Base-by-base conservation (phyloP, 2,113 vertebrate species). In the Numida meleagris region DNA sequence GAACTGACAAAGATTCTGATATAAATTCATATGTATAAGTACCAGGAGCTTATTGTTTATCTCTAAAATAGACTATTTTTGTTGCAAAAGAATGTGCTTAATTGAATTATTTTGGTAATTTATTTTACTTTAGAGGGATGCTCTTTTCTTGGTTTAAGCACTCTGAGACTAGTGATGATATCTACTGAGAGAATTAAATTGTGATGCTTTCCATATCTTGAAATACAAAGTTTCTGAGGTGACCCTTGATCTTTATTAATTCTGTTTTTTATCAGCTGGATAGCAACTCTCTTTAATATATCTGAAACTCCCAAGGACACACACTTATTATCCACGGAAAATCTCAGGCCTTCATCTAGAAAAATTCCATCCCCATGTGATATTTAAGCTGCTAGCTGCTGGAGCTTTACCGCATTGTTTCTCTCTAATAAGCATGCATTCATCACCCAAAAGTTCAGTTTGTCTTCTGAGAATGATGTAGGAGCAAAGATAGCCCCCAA, bases 381-480 rank as follows among this genome's bases (percentile, higher is more conserved):
- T 89, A 87, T 46, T 43, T 87, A 59, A 61, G 27, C 5, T 5
- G 5, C 4, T 55, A 63, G 33, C 68, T 67, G 42, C 75, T 68
- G 55, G 61, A 86, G 43, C 58, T 70, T 95, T 89, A 81, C 33
- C 40, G 24, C 19, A 40, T 75, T 65, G 58, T 87, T 91, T 92
- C 51, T 55, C 59, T 83, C 40, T 90, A 83, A 86, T 70, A 93
- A 93, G 57, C 58, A 83, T 95, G 40, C 20, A 45, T 95, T 94
- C 92, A 88, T 89, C 78, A 89, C 66, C 50, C 82, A 84, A 46
- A 96, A 55, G 85, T 88, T 51, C 21, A 72, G 67, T 72, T 96
- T 93, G 48, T 89, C 90, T 97, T 95, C 72, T 93, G 83, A 91
- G 81, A 94, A 88, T 66, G 65, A 74, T 85, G 10, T 48, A 75